These are phyloP conservation scores for Lasioglossum figueresi DNA, from an alignment of 2,888 invertebrate species.

Conservation along the genomic window DNA sequence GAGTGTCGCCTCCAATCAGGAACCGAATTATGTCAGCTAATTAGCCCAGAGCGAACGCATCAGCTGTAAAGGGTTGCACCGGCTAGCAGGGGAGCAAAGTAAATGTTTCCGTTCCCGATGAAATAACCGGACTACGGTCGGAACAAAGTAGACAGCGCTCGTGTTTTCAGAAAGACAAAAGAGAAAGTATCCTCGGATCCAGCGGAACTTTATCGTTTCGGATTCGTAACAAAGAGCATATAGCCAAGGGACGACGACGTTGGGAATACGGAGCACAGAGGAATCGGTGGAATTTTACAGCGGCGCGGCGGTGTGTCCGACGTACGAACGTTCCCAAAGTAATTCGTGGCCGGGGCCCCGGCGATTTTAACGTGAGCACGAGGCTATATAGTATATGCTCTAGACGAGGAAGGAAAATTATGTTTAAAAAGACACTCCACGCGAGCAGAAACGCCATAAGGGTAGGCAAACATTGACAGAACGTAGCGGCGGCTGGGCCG, in stretches of 20 bases:
- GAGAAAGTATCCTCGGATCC: conserved; percentile 4
- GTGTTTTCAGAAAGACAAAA: conserved; percentile 14
- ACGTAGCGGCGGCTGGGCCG: conserved; percentile 57
- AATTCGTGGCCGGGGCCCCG: conserved; percentile 10
- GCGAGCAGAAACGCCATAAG: conserved; percentile 66
- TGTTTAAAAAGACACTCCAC: conserved; percentile 61
- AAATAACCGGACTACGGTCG: conserved; percentile 9
- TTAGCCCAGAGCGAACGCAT: neutral
- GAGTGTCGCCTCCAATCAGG: neutral
- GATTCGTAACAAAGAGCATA: conserved; percentile 15
- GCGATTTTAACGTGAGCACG: conserved; percentile 35
- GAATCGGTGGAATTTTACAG: conserved; percentile 22
- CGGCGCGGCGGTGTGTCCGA: neutral
- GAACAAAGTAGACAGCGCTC: conserved; percentile 15
- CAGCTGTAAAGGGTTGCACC: neutral
- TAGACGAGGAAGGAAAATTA: conserved; percentile 49
- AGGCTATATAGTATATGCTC: neutral
- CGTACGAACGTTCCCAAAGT: neutral
- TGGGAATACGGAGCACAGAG: neutral
- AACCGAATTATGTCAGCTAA: neutral
- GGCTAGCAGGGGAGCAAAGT: neutral
- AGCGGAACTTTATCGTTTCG: conserved; percentile 5
- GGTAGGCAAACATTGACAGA: conserved; percentile 73
- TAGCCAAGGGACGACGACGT: neutral
- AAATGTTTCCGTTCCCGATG: conserved; percentile 16